Conservation (phyloP, 2,888 invertebrate genomes). For the Drosophila borborema region DNA sequence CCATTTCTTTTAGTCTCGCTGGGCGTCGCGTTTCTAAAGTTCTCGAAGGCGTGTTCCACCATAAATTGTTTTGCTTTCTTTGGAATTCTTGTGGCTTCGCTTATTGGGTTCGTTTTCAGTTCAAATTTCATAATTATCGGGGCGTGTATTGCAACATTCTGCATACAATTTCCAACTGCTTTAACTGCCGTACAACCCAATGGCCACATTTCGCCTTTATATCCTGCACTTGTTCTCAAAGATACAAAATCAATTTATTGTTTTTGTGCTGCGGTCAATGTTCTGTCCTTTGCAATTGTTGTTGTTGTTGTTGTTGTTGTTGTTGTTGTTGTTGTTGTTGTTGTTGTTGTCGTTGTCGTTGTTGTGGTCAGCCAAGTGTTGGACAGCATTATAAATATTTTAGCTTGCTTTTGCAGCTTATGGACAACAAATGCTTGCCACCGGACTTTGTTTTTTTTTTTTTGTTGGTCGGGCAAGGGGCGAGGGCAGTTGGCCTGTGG, state of each 20-base stretch:
- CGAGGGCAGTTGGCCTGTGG: not conserved
- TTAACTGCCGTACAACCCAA: too few relatives aligned
- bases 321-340: constrained; percentile 14
- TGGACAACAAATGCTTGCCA: constrained; percentile 48
- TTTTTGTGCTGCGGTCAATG: constrained; percentile 54
- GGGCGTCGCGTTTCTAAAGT: constrained; percentile 62
- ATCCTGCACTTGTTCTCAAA: constrained; percentile 57
- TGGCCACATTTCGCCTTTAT: constrained; percentile 5
- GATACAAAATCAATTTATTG: constrained; percentile 76
- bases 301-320: constrained; percentile 1
- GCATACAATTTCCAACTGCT: constrained; percentile 29
- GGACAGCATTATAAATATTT: constrained; percentile 79
- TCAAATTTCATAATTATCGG: constrained; percentile 75
- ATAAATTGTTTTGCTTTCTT: constrained; percentile 77
- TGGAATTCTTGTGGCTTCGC: constrained; percentile 49
- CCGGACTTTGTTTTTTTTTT: constrained; percentile 17
- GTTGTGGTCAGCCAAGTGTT: constrained; percentile 76
- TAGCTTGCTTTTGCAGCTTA: constrained; percentile 70
- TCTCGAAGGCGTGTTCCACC: constrained; percentile 59
- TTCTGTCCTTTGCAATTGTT: constrained; percentile 14
- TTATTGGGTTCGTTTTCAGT: constrained; percentile 49
- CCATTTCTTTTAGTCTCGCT: constrained; percentile 18
- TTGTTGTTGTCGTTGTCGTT: constrained; percentile 25
- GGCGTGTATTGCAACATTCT: constrained; percentile 66
- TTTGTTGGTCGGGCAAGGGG: too few relatives aligned